phyloP scores from a whole-genome alignment of 2,888 invertebrate genomes.

The Ennomos erosarius region DNA sequence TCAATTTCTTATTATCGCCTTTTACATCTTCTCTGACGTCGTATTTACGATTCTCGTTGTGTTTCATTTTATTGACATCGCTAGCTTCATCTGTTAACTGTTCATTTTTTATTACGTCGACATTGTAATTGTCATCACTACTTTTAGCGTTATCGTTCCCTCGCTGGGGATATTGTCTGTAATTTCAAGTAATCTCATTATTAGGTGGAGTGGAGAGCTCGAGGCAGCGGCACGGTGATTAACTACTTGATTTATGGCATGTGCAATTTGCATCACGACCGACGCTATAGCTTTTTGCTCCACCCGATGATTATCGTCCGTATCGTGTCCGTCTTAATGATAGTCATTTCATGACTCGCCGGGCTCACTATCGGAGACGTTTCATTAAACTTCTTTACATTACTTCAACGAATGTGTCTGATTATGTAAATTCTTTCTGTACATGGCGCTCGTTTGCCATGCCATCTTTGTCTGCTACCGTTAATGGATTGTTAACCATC shows the following conservation, averaged over 20 bases:
- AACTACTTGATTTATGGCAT: conserved; percentile 82
- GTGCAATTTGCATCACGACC: conserved; percentile 82
- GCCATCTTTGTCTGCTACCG: conserved; percentile 65
- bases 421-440: conserved; percentile 77
- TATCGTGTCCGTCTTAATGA: conserved; percentile 83
- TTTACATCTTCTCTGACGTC: conserved; percentile 67
- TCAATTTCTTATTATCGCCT: conserved; percentile 76
- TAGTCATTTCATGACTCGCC: conserved; percentile 82
- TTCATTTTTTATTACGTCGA: conserved; percentile 40
- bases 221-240: conserved; percentile 77
- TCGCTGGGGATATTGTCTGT: conserved; percentile 60
- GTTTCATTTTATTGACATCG: conserved; percentile 49
- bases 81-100: conserved; percentile 45
- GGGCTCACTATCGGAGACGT: conserved; percentile 77
- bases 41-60: conserved; percentile 59
- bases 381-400: conserved; percentile 82
- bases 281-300: conserved; percentile 80
- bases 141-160: conserved; percentile 58
- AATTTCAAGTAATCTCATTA: conserved; percentile 82
- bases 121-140: conserved; percentile 53
- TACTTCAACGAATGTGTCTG: conserved; percentile 80
- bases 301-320: conserved; percentile 81
- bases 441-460: conserved; percentile 65
- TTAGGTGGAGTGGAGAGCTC: conserved; percentile 68
- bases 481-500: conserved; percentile 71